Evolutionary conservation across 2,113 vertebrate species (phyloP).

Genomic region (Serinus canaria): DNA sequence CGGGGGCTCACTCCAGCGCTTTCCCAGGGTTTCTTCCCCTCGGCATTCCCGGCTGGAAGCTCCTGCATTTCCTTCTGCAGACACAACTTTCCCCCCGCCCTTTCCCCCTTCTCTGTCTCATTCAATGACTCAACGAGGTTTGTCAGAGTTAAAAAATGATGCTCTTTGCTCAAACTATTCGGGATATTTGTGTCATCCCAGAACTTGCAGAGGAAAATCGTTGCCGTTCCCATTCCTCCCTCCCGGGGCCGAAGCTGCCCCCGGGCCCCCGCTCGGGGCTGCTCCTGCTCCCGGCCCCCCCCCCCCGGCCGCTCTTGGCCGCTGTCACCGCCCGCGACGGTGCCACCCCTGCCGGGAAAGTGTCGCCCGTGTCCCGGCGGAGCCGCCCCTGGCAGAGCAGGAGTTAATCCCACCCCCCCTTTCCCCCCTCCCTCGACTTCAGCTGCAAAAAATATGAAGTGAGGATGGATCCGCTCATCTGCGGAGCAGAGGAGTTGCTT

Average conservation of each 20-base stretch:
- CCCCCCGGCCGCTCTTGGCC: neutral
- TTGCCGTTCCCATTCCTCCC: neutral
- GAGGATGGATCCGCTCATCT: conserved; percentile 72
- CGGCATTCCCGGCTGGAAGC: neutral
- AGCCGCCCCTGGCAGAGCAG: neutral
- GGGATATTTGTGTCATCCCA: conserved; percentile 8
- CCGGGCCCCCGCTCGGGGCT: neutral
- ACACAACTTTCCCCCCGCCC: neutral
- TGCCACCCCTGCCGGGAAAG: neutral
- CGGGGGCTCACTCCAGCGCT: neutral
- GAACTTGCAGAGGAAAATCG: neutral
- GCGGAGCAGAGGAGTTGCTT: conserved; percentile 74
- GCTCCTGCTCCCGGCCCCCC: neutral
- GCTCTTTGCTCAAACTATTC: neutral
- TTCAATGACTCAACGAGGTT: neutral
- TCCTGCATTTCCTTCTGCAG: neutral
- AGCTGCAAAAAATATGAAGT: conserved; percentile 77
- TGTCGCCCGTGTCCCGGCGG: neutral
- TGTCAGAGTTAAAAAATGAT: neutral
- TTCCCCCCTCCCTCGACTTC: neutral
- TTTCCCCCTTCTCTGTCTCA: neutral
- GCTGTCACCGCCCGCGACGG: neutral
- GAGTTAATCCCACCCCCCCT: neutral
- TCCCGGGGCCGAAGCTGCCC: neutral
- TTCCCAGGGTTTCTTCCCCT: neutral